Evolutionary conservation across 2,888 invertebrate genomes (phyloP).

Genomic region (Nomada goodeniana): DNA sequence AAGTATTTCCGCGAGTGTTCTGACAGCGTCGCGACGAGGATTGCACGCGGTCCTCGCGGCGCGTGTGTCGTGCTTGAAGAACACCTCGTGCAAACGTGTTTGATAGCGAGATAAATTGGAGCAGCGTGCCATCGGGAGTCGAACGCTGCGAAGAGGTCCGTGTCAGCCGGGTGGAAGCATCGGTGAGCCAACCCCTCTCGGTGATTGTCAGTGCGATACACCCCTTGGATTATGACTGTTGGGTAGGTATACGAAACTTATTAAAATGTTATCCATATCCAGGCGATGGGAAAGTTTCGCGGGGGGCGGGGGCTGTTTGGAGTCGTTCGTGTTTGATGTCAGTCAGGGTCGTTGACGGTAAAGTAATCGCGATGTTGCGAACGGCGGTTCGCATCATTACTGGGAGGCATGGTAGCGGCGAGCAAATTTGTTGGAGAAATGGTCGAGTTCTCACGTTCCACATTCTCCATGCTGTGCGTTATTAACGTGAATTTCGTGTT

Average conservation of each 20-base stretch:
- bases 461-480: constrained; percentile 4
- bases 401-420: background rate
- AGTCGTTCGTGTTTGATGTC: constrained; percentile 43
- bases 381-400: background rate
- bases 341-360: background rate
- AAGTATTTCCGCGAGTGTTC: background rate
- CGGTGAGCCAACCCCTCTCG: constrained; percentile 25
- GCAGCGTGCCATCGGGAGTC: constrained; percentile 5
- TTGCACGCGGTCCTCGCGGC: background rate
- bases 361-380: background rate
- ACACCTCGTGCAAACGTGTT: background rate
- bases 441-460: constrained; percentile 53
- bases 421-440: background rate
- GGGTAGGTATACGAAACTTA: constrained; percentile 68
- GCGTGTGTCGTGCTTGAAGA: constrained; percentile 9
- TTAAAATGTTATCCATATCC: background rate
- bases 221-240: constrained; percentile 73
- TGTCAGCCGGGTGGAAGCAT: constrained; percentile 16
- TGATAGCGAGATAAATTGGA: constrained; percentile 16
- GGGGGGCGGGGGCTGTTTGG: background rate
- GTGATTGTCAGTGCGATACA: constrained; percentile 62
- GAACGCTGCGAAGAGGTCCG: constrained; percentile 22
- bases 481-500: constrained; percentile 22
- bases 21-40: background rate
- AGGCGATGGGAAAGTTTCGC: background rate